Evolutionary conservation across 2,797 vertebrate species (phyloP), one percentile per base, ranked within the genome.

Genomic region (Diplodus puntazzo): DNA sequence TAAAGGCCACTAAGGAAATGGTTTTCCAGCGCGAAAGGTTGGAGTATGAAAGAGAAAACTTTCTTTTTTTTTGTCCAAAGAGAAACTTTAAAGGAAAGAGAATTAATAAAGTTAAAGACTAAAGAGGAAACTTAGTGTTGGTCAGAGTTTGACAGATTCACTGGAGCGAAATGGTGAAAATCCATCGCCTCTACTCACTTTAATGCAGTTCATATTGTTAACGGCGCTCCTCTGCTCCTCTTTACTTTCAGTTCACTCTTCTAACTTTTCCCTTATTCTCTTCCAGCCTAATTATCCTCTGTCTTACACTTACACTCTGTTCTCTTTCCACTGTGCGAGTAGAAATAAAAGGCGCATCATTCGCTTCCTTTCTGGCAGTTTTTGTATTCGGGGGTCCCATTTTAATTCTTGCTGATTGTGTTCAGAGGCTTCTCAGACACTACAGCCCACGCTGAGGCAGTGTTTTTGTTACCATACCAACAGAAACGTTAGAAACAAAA

Each of bases 141-240:
- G 72, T 78, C 49, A n/a, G 74, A 86, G 53, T 87, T 75, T 79
- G 88, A 90, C 86, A 75, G 82, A 84, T 84, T 87, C 83, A 88
- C 13, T 73, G 83, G 69, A 90, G 87, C 71, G 21, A 17, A 18
- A 34, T 58, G 65, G 63, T 65, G 42, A n/a, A 80, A 86, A 81
- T 75, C 73, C 80, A 62, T 80, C 67, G 75, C 68, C 69, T 54
- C 73, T 52, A 12, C 77, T 86, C 20, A 11, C 73, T 82, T 75
- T 84, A 55, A 53, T 62, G 42, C 60, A 46, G 12, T 65, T 70
- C 54, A 62, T 64, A 76, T 75, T 7, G 23, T 83, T 81, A 86
- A 69, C 57, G 39, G 25, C 46, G 11, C n/a, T 55, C 49, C 27
- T 73, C 53, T 21, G 39, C 13, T 54, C 16, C 20, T 11, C 20